phyloP scores from a whole-genome alignment of 1,140 invertebrate species.

The Pseudachorutes palmiensis region DNA sequence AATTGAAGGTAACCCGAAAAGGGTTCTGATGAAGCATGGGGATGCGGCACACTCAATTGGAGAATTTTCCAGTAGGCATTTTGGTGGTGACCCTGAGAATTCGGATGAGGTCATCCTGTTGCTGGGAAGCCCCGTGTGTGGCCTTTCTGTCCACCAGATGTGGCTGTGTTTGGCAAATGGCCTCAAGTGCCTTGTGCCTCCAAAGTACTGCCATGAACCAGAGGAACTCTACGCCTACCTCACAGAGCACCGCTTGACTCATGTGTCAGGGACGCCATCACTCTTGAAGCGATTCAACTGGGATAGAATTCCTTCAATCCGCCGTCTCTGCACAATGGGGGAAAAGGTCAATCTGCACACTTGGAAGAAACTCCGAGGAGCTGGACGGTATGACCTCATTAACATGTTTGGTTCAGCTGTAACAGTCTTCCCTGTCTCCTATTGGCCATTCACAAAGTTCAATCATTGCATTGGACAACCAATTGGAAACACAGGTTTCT shows the following conservation, averaged over 20 bases:
- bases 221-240: background rate
- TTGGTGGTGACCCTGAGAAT: background rate
- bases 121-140: constrained; percentile 1
- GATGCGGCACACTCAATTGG: background rate
- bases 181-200: background rate
- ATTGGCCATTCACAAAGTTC: background rate
- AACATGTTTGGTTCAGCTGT: constrained; percentile 12
- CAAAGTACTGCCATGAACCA: background rate
- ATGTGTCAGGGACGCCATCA: constrained; percentile 16
- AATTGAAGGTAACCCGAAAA: constrained; percentile 18
- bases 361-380: background rate
- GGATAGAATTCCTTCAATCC: background rate
- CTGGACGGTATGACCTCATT: background rate
- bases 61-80: background rate
- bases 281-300: constrained; percentile 1
- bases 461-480: constrained; percentile 5
- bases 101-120: constrained; percentile 4
- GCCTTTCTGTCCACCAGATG: constrained; percentile 7
- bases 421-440: background rate
- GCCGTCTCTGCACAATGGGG: background rate
- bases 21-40: constrained; percentile 7
- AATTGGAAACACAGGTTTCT: background rate
- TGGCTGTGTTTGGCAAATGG: background rate
- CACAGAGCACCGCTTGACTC: background rate
- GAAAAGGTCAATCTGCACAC: constrained; percentile 1